Base-by-base conservation (phyloP, 2,797 vertebrate genomes). In the Hemibagrus guttatus region DNA sequence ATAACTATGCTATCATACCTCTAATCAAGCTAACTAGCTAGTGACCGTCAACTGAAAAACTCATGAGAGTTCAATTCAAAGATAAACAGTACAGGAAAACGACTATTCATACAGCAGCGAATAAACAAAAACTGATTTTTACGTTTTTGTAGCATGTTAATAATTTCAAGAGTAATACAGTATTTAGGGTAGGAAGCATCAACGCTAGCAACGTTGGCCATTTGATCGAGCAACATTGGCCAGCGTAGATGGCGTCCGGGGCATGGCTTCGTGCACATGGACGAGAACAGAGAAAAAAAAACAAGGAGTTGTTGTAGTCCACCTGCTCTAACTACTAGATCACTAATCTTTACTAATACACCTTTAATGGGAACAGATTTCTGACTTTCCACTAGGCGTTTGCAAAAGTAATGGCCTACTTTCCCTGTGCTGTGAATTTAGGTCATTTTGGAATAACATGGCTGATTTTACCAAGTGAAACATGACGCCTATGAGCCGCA, bases 391-490 rank as follows among this genome's bases (percentile, higher is more conserved):
- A 21, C 64, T 61, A 23, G 12, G 21, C 46, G 14, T 76, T 54
- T 42, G 52, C 31, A 76, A 39, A 61, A 72, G 23, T 84, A 76
- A 80, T 78, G 86, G 28, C 75, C 86, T 87, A 80, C 75, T 84
- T 87, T 84, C 82, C 26, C 74, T 87, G 56, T 9, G 9, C 16
- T 72, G 75, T 58, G 68, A 81, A 87, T 85, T 52, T 81, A 54
- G 83, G 87, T 85, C 76, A 74, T 64, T 81, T 81, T 42, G 58
- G 78, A 79, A 87, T 72, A 84, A 71, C 64, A 69, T 16, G 72
- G 59, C 42, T 31, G 86, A 78, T 78, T 84, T 58, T 66, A 59
- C 35, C 52, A 76, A 46, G 76, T 71, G 84, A 68, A 86, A 81
- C 5, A 8, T n/a, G 79, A 74, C 23, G 6, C 74, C 81, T n/a